A percentile compares a stretch with the other conserved stretches of the same genome.
Evolutionary conservation across 2,888 invertebrate genomes (phyloP).

Genomic region (Trissoscelio sp.): DNA sequence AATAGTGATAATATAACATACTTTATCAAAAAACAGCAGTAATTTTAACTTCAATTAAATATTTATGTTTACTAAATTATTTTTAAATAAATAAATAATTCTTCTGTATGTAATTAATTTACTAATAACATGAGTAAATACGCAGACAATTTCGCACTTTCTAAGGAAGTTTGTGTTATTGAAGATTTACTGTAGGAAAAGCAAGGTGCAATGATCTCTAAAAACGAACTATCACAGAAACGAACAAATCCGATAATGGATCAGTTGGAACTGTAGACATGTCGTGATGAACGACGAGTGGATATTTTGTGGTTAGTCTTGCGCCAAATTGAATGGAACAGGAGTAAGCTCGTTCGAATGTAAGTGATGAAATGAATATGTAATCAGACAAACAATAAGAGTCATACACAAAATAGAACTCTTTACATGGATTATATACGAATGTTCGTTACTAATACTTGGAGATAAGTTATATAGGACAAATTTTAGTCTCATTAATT

Average conservation of each 20-base stretch:
- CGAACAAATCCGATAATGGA: conserved; percentile 63
- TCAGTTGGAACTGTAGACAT: conserved; percentile 59
- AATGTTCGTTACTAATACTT: too few relatives aligned
- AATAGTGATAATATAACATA: too few relatives aligned
- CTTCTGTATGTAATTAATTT: too few relatives aligned
- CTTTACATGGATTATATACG: too few relatives aligned
- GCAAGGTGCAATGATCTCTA: conserved; percentile 53
- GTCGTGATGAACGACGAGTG: conserved; percentile 62
- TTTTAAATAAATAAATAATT: too few relatives aligned
- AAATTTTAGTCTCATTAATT: too few relatives aligned
- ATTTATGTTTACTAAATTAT: too few relatives aligned
- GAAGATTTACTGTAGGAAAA: conserved; percentile 26
- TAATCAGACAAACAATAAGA: conserved; percentile 16
- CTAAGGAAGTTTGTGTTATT: not conserved
- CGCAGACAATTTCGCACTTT: too few relatives aligned
- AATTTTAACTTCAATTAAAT: too few relatives aligned
- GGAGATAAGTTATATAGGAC: too few relatives aligned
- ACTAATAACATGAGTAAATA: too few relatives aligned
- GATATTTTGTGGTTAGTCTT: conserved; percentile 54
- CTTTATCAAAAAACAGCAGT: too few relatives aligned
- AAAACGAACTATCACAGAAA: conserved; percentile 36
- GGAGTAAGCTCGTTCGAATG: conserved; percentile 17
- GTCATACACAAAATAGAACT: not conserved
- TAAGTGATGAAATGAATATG: conserved; percentile 44
- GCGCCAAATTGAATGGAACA: conserved; percentile 48